Conservation (phyloP, 2,888 invertebrate genomes). For the Aspidiotus destructor region DNA sequence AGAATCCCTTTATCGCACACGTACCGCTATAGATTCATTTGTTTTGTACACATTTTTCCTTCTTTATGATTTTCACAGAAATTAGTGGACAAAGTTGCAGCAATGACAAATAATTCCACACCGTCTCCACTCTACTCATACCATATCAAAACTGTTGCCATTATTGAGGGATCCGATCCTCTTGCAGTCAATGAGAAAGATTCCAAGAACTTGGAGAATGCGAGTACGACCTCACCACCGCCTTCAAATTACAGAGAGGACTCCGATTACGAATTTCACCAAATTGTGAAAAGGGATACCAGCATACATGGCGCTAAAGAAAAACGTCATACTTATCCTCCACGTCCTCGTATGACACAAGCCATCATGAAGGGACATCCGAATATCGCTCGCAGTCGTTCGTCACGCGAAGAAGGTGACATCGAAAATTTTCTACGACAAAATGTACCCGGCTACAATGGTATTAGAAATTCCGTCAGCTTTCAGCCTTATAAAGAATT, state of each 20-base stretch:
- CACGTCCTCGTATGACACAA: slow-evolving; percentile 33
- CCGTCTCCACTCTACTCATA: slow-evolving; percentile 21
- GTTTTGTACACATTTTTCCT: too few relatives aligned
- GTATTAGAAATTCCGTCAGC: slow-evolving; percentile 6
- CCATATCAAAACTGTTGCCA: slow-evolving; percentile 24
- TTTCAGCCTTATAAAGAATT: background rate
- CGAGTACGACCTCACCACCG: background rate
- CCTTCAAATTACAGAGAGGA: background rate
- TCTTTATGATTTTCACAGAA: too few relatives aligned
- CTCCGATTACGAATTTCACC: slow-evolving; percentile 7
- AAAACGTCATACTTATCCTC: slow-evolving; percentile 6
- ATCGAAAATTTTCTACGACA: slow-evolving; percentile 30
- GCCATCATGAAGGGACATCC: slow-evolving; percentile 33
- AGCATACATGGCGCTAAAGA: background rate
- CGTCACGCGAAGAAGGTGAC: slow-evolving; percentile 13
- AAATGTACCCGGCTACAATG: slow-evolving; percentile 34
- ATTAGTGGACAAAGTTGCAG: too few relatives aligned
- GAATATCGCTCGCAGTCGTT: background rate
- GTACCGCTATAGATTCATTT: too few relatives aligned
- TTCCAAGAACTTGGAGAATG: background rate
- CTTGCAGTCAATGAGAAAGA: slow-evolving; percentile 10
- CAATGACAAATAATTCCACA: background rate
- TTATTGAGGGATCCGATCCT: slow-evolving; percentile 20
- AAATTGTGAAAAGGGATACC: slow-evolving; percentile 2
- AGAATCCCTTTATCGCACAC: too few relatives aligned